phyloP scores from a whole-genome alignment of 2,888 invertebrate genomes.

The Subacronicta megacephala region DNA sequence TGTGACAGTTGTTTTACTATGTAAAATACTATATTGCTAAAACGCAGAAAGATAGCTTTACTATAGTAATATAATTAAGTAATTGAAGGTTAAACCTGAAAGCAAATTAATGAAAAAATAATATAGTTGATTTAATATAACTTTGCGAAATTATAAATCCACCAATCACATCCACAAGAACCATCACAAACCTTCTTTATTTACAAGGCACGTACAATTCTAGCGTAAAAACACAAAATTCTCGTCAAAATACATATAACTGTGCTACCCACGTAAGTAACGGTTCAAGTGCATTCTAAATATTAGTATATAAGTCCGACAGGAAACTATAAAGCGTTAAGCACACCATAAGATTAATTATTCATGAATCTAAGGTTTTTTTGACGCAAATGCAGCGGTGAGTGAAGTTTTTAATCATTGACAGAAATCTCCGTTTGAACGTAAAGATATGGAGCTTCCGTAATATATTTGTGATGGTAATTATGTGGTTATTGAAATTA shows the following conservation, averaged over 20 bases:
- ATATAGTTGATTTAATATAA: no score
- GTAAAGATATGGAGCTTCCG: constrained; percentile 13
- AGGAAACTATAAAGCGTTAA: constrained; percentile 53
- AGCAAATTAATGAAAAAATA: no score
- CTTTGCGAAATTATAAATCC: not conserved
- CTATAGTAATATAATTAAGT: no score
- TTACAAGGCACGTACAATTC: not conserved
- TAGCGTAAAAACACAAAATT: constrained; percentile 18
- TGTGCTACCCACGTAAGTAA: constrained; percentile 35
- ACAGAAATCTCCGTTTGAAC: constrained; percentile 34
- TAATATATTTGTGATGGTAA: constrained; percentile 3
- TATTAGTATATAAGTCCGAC: constrained; percentile 40
- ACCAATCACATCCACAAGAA: not conserved
- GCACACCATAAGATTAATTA: constrained; percentile 44
- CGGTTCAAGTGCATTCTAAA: constrained; percentile 46
- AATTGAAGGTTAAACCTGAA: no score
- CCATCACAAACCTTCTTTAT: not conserved
- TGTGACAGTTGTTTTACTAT: no score
- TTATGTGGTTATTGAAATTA: not conserved
- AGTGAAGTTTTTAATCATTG: constrained; percentile 34
- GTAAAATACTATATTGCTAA: no score
- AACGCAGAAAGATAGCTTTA: no score
- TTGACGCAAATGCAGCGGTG: constrained; percentile 33
- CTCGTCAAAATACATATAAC: constrained; percentile 26
- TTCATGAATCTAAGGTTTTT: constrained; percentile 44